phyloP scores from a whole-genome alignment of 2,888 invertebrate genomes.

The Apotomis turbidana region DNA sequence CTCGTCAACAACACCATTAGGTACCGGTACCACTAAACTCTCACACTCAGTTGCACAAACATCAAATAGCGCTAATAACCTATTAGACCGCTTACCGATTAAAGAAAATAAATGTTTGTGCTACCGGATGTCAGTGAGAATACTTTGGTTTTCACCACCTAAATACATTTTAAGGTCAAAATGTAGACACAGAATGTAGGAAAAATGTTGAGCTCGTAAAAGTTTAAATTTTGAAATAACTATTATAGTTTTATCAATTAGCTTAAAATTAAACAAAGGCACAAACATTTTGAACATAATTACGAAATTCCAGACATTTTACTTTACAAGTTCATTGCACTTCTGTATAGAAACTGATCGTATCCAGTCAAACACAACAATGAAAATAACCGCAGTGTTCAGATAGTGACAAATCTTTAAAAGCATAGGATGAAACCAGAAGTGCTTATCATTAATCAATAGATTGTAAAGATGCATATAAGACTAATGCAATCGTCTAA shows the following conservation, averaged over 20 bases:
- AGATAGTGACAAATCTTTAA: not conserved
- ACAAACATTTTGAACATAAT: constrained; percentile 38
- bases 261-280: constrained; percentile 34
- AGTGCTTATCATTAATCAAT: not conserved
- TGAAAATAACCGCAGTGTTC: not conserved
- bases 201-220: constrained; percentile 3
- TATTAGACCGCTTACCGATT: not conserved
- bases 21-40: not conserved
- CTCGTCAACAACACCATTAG: no score
- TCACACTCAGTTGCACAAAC: not conserved
- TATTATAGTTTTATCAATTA: constrained; percentile 8
- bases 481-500: constrained; percentile 10
- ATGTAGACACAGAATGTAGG: not conserved
- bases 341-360: not conserved
- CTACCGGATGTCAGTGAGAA: not conserved
- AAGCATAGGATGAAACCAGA: not conserved
- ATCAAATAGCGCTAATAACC: not conserved
- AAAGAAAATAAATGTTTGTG: not conserved
- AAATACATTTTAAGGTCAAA: constrained; percentile 11
- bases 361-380: not conserved
- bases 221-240: constrained; percentile 15
- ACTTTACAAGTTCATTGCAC: not conserved
- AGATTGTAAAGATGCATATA: constrained; percentile 10
- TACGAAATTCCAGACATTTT: not conserved
- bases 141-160: not conserved